Percentiles rank a stretch among this genome's conserved stretches.
These are phyloP conservation scores for Mythimna pallens DNA, from an alignment of 2,888 invertebrate species.

Conservation along the genomic window DNA sequence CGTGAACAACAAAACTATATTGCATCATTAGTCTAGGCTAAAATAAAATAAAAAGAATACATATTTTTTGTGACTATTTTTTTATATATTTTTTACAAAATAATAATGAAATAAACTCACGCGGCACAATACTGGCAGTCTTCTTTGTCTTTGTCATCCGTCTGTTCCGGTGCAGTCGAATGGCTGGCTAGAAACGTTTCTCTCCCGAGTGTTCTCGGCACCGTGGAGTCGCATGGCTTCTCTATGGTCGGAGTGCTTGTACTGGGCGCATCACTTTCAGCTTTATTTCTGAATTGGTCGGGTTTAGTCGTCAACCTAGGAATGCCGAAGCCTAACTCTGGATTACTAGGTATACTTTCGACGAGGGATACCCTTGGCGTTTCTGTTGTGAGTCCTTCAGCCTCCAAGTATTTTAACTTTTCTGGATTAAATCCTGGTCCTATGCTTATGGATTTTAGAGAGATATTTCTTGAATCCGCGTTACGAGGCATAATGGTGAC, in stretches of 20 bases:
- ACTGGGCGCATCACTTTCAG: not conserved
- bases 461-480: not conserved
- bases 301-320: constrained; percentile 20
- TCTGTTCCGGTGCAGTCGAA: not conserved
- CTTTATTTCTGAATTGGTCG: not conserved
- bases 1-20: not conserved
- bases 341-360: constrained; percentile 41
- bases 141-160: not conserved
- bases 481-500: not conserved
- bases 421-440: constrained; percentile 41
- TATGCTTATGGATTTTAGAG: not conserved
- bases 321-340: constrained; percentile 43
- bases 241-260: too few relatives aligned
- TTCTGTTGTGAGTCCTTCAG: constrained; percentile 13
- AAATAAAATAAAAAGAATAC: not conserved
- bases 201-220: not conserved
- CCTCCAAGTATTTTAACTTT: constrained; percentile 43
- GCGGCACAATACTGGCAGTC: constrained; percentile 36
- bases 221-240: not conserved
- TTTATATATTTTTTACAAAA: not conserved
- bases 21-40: not conserved
- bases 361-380: not conserved
- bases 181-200: not conserved
- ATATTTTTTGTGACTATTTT: too few relatives aligned
- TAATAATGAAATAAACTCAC: constrained; percentile 21